Percentiles rank a stretch among this genome's conserved stretches.
phyloP scores from a whole-genome alignment of 2,888 invertebrate species.

The Cryptus viduatorius region DNA sequence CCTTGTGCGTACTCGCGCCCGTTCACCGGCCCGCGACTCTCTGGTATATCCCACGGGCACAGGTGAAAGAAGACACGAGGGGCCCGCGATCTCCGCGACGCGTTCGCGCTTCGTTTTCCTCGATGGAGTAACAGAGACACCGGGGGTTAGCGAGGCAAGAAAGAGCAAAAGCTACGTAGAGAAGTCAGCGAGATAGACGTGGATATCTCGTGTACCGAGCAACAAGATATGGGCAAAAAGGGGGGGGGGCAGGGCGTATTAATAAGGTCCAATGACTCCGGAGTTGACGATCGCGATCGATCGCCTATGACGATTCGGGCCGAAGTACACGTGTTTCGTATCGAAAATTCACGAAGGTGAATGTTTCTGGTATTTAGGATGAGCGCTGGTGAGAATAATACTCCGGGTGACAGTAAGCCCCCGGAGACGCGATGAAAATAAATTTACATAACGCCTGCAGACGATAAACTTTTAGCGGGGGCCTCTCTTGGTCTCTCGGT shows the following conservation, averaged over 20 bases:
- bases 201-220: not conserved
- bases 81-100: conserved; percentile 49
- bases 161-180: conserved; percentile 38
- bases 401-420: not conserved
- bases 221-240: not conserved
- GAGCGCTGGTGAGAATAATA: not conserved
- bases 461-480: conserved; percentile 17
- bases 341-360: not conserved
- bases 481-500: conserved; percentile 31
- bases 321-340: conserved; percentile 33
- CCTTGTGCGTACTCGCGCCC: conserved; percentile 54
- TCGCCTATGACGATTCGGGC: not conserved
- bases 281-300: conserved; percentile 36
- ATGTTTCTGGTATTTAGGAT: conserved; percentile 40
- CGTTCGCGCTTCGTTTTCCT: conserved; percentile 65
- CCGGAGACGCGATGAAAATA: conserved; percentile 35
- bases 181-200: conserved; percentile 46
- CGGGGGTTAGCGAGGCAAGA: conserved; percentile 48
- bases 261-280: conserved; percentile 55
- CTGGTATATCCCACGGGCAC: conserved; percentile 62
- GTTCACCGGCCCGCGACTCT: conserved; percentile 28
- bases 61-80: conserved; percentile 75
- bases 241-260: not conserved
- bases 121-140: conserved; percentile 56
- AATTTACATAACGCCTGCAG: conserved; percentile 53